Conservation (phyloP, 1,140 invertebrate species). For the Asobara japonica region DNA sequence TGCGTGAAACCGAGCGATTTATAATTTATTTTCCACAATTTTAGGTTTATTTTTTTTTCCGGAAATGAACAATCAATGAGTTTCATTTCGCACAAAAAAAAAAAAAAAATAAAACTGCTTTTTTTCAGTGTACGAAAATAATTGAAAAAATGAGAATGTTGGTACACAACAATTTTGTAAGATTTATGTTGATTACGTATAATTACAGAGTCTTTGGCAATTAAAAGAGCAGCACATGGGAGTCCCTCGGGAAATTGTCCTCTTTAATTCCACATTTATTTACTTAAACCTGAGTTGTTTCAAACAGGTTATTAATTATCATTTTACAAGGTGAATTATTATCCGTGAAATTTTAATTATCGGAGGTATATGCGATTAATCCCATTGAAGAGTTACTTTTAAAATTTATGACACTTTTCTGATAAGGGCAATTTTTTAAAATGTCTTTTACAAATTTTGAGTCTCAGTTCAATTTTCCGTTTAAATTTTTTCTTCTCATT, state of each 20-base stretch:
- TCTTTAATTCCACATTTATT: neutral
- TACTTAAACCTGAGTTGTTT: neutral
- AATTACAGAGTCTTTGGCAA: slow-evolving; percentile 37
- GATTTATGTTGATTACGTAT: slow-evolving; percentile 39
- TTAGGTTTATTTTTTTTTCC: neutral
- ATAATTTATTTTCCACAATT: neutral
- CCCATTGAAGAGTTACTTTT: no score
- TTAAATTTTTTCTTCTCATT: neutral
- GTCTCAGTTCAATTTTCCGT: neutral
- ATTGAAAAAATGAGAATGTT: neutral
- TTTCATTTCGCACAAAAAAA: neutral
- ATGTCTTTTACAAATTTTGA: neutral
- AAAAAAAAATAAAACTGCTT: neutral
- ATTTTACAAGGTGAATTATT: neutral
- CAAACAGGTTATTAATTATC: neutral
- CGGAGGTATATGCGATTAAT: neutral
- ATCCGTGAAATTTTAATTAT: neutral
- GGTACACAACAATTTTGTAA: neutral
- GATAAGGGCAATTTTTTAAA: no score
- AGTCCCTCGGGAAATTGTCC: neutral
- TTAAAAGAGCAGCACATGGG: slow-evolving; percentile 12
- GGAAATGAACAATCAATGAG: neutral
- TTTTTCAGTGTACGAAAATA: neutral
- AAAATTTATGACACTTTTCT: no score
- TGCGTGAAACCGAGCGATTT: slow-evolving; percentile 6